Base-by-base conservation (phyloP, 2,113 vertebrate species). In the Callorhinus ursinus region DNA sequence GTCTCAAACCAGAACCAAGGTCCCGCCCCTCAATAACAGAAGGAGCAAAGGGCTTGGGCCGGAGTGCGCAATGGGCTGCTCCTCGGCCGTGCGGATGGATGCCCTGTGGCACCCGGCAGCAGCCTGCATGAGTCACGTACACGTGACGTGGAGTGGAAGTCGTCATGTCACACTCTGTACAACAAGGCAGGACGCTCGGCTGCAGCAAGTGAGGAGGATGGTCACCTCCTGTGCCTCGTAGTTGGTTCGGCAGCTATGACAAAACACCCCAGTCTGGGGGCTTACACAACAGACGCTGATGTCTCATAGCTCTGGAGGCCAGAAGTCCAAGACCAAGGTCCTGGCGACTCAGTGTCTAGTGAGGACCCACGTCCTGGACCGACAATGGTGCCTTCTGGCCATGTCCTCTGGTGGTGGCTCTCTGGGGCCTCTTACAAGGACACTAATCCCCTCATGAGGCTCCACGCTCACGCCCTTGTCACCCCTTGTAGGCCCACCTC, bases 171-270 rank as follows among this genome's bases (percentile, higher is more conserved):
- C 33, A 1, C 11, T 8, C 65, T 2, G 0, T 3, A 7, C 6
- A 8, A 0, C 0, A 2, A 74, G 82, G 55, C 65, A 33, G 46
- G 82, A 22, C 2, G 24, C n/a, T 16, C 24, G 7, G 53, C 1
- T 5, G 36, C 16, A 2, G 13, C 0, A 0, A 0, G 21, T 13
- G 10, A 10, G 46, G 7, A 3, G 7, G 36, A 7, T 0, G 11
- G 57, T 55, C 61, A 2, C 42, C 71, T 18, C 18, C 3, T 4
- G 13, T 1, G 26, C 19, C 4, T 24, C 55, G 7, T 13, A 16
- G 39, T 36, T 15, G 53, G n/a, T 63, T 69, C 49, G 21, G 61
- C n/a, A 4, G 13, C 61, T 80, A 0, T 19, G 36, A 61, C 42
- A 28, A 53, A 65, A 21, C 13, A 24, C 76, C 22, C 22, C 2